Evolutionary conservation across 2,113 vertebrate genomes (phyloP).

Genomic region (Esox niger): DNA sequence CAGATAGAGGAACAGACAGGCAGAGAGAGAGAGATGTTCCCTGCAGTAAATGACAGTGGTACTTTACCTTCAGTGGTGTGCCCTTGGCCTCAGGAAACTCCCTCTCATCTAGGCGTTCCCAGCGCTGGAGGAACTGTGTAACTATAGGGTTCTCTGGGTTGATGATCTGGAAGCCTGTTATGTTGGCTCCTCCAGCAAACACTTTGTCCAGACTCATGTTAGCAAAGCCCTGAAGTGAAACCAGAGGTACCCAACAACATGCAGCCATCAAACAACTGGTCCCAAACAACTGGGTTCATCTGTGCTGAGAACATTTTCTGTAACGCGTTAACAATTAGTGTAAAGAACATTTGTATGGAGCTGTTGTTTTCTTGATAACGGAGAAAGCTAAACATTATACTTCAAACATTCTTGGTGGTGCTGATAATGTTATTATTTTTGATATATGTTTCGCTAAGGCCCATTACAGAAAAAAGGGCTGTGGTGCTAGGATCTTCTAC

Average conservation of each 20-base stretch:
- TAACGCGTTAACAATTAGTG: slow-evolving; percentile 2
- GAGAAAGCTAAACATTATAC: no score
- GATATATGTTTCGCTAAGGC: no score
- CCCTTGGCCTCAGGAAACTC: slow-evolving; percentile 97
- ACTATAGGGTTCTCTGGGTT: slow-evolving; percentile 92
- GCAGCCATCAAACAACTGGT: background rate
- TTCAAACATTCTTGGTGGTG: background rate
- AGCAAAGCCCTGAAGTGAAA: slow-evolving; percentile 87
- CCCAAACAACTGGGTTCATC: slow-evolving; percentile 4
- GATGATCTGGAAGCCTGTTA: slow-evolving; percentile 97
- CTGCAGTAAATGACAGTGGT: slow-evolving; percentile 60
- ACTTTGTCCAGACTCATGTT: slow-evolving; percentile 92
- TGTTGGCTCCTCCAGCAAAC: slow-evolving; percentile 91
- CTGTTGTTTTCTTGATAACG: background rate
- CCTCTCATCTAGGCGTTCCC: slow-evolving; percentile 95
- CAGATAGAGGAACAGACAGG: slow-evolving; percentile 12
- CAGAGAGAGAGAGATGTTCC: slow-evolving; percentile 19
- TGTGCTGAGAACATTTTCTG: background rate
- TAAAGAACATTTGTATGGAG: background rate
- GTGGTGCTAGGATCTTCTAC: slow-evolving; percentile 39
- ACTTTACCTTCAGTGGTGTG: slow-evolving; percentile 90
- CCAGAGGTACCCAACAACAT: slow-evolving; percentile 27
- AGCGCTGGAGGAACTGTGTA: slow-evolving; percentile 96
- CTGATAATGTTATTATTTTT: no score
- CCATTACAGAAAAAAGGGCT: background rate